phyloP scores from a whole-genome alignment of 2,797 vertebrate species.

The Melanotaenia maccullochi region DNA sequence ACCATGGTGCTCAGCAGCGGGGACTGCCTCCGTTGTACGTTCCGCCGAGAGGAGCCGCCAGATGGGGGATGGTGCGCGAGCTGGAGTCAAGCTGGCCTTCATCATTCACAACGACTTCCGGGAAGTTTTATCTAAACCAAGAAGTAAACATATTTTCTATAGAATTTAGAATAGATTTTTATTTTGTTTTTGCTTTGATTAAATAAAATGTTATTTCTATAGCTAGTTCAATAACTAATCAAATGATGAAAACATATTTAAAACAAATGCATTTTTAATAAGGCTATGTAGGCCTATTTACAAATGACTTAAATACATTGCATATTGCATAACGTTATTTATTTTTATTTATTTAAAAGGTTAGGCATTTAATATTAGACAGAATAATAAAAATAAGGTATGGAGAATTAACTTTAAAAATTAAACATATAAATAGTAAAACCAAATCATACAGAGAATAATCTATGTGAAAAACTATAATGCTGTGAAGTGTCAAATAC shows the following conservation, averaged over 20 bases:
- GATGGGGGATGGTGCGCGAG: constrained; percentile 72
- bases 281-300: neutral
- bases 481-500: neutral
- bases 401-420: neutral
- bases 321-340: no score
- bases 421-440: neutral
- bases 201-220: neutral
- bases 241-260: no score
- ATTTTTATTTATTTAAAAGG: no score
- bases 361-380: no score
- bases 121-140: constrained; percentile 55
- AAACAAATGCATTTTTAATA: no score
- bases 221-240: no score
- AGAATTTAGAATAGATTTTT: no score
- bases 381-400: neutral
- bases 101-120: constrained; percentile 15
- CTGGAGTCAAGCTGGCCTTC: neutral
- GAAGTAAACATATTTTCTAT: no score
- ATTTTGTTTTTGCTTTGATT: neutral
- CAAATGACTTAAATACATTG: neutral
- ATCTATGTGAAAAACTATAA: neutral
- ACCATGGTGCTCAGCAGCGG: constrained; percentile 50
- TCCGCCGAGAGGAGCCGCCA: constrained; percentile 45
- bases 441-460: neutral
- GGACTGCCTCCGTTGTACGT: constrained; percentile 30